A percentile compares a stretch with the other conserved stretches of the same genome.
phyloP scores from a whole-genome alignment of 2,888 invertebrate genomes.

The Brenthis ino region DNA sequence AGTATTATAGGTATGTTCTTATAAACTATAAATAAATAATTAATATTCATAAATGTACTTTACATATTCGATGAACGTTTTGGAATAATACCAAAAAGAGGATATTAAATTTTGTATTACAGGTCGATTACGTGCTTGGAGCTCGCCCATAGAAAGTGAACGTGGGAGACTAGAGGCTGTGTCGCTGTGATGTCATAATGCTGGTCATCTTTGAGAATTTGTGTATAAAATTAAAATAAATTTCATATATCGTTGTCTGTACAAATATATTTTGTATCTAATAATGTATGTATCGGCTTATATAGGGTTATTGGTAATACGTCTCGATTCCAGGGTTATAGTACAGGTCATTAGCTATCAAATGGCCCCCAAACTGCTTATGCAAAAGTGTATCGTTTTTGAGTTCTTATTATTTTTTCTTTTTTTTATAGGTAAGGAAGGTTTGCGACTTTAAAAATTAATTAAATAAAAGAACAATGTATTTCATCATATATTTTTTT shows the following conservation, averaged over 20 bases:
- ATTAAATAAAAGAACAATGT: too few relatives aligned
- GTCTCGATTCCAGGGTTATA: too few relatives aligned
- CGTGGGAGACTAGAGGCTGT: constrained; percentile 54
- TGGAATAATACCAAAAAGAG: not conserved
- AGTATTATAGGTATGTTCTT: too few relatives aligned
- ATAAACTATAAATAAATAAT: not conserved
- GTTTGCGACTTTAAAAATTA: too few relatives aligned
- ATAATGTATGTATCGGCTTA: too few relatives aligned
- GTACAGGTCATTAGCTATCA: too few relatives aligned
- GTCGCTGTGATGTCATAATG: constrained; percentile 27
- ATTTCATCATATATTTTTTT: too few relatives aligned
- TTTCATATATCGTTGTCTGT: not conserved
- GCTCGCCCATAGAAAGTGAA: constrained; percentile 67
- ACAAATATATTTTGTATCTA: not conserved
- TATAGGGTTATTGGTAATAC: too few relatives aligned
- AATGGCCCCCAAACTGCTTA: too few relatives aligned
- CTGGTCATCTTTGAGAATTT: constrained; percentile 15
- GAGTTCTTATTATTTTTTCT: too few relatives aligned
- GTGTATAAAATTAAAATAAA: not conserved
- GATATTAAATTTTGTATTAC: constrained; percentile 42
- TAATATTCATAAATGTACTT: not conserved
- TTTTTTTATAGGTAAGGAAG: too few relatives aligned
- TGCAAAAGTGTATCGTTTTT: too few relatives aligned
- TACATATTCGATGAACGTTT: not conserved
- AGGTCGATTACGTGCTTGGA: constrained; percentile 51